phyloP scores from a whole-genome alignment of 1,140 invertebrate species.

The Schlechtendalia chinensis region DNA sequence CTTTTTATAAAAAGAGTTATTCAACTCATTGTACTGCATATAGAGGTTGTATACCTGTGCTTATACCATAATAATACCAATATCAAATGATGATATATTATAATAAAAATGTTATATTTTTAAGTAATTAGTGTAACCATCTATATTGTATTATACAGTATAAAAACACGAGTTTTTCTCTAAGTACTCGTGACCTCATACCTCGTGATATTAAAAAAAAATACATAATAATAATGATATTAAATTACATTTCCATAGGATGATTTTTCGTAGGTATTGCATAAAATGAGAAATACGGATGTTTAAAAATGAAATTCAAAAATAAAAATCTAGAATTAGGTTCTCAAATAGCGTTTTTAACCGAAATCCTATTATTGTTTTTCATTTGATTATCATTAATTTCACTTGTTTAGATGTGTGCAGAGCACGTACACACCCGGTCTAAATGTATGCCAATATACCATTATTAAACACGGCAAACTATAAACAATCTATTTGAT shows the following conservation, averaged over 20 bases:
- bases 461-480: background rate
- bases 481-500: slow-evolving; percentile 12
- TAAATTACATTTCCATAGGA: background rate
- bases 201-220: background rate
- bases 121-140: background rate
- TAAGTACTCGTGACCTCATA: background rate
- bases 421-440: slow-evolving; percentile 7
- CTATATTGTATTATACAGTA: background rate
- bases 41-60: background rate
- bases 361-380: background rate
- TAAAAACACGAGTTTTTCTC: background rate
- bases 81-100: background rate
- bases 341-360: slow-evolving; percentile 5
- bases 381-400: slow-evolving; percentile 16
- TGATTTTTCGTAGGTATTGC: background rate
- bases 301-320: background rate
- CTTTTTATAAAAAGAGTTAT: background rate
- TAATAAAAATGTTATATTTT: background rate
- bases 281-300: background rate
- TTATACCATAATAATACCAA: background rate
- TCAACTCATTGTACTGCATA: background rate
- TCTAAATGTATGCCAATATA: background rate
- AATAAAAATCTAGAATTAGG: background rate
- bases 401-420: slow-evolving; percentile 17
- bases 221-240: slow-evolving; percentile 9